Evolutionary conservation across 92 coral and sea anemone species (phyloP).

Genomic region (Pocillopora meandrina): DNA sequence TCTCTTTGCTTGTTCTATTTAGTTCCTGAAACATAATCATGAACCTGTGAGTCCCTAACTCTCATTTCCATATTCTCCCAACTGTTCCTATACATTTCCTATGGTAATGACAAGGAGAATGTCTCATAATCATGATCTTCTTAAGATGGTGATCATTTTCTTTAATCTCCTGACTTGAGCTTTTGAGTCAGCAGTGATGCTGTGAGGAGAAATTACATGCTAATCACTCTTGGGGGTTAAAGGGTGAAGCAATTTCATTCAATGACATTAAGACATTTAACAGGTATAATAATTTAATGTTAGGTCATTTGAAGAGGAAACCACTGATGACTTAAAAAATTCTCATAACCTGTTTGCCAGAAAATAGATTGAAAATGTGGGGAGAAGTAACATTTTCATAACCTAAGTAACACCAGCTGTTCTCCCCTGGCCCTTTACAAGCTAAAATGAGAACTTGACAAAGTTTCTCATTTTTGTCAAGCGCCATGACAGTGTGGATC

Average conservation of each 20-base stretch:
- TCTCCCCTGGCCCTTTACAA: conserved; percentile 81
- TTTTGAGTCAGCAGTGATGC: no score
- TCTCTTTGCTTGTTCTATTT: conserved; percentile 57
- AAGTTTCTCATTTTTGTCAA: not conserved
- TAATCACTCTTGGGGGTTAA: no score
- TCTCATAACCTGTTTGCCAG: not conserved
- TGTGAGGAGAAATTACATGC: no score
- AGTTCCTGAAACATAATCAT: conserved; percentile 55
- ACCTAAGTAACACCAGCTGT: conserved; percentile 78
- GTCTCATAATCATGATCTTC: not conserved
- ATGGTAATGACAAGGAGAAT: not conserved
- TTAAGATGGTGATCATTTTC: not conserved
- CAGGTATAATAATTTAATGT: no score
- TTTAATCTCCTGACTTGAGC: no score
- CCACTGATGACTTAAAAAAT: not conserved
- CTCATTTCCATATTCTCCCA: not conserved
- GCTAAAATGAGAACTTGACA: conserved; percentile 61
- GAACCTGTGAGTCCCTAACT: not conserved
- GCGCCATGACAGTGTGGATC: conserved; percentile 4
- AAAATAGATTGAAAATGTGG: not conserved
- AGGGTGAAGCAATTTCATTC: no score
- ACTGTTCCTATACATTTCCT: not conserved
- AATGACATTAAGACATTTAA: no score
- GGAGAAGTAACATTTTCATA: conserved; percentile 1
- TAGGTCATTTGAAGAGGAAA: no score